These are phyloP conservation scores for Mythimna impura DNA, from an alignment of 2,888 invertebrate genomes.

Conservation along the genomic window DNA sequence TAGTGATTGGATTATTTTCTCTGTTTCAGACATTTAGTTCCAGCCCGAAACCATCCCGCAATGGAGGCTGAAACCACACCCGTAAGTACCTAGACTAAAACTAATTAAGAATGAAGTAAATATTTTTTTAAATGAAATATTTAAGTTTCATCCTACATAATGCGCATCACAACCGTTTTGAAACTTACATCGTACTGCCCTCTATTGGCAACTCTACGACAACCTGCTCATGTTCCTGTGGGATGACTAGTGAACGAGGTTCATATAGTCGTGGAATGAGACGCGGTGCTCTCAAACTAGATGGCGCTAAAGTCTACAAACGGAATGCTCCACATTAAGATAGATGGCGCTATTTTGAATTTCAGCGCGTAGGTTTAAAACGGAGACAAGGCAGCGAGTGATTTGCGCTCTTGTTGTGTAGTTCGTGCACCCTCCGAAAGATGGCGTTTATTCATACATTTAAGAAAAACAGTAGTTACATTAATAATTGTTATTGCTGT, in stretches of 20 bases:
- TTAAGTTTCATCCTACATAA: conserved; percentile 54
- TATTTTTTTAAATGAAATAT: conserved; percentile 29
- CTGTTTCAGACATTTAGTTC: conserved; percentile 82
- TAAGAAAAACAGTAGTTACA: neutral
- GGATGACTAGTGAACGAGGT: conserved; percentile 49
- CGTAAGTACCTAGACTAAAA: conserved; percentile 80
- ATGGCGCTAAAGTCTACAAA: conserved; percentile 52
- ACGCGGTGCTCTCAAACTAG: conserved; percentile 37
- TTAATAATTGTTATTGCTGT: neutral
- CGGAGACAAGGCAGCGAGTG: conserved; percentile 20
- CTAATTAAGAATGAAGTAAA: conserved; percentile 18
- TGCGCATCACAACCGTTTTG: conserved; percentile 77
- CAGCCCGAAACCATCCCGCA: conserved; percentile 70
- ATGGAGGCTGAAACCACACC: conserved; percentile 84
- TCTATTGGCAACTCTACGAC: conserved; percentile 70
- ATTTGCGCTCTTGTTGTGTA: conserved; percentile 17
- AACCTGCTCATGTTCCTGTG: conserved; percentile 60
- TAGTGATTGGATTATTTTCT: conserved; percentile 66
- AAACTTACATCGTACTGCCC: conserved; percentile 73
- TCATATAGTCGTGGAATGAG: conserved; percentile 12
- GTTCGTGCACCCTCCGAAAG: conserved; percentile 68
- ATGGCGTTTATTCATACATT: conserved; percentile 63
- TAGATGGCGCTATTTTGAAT: conserved; percentile 67
- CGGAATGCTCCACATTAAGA: conserved; percentile 8
- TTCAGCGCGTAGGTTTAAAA: conserved; percentile 8